Evolutionary conservation across 2,888 invertebrate species (phyloP).

Genomic region (Augochlorella aurata): DNA sequence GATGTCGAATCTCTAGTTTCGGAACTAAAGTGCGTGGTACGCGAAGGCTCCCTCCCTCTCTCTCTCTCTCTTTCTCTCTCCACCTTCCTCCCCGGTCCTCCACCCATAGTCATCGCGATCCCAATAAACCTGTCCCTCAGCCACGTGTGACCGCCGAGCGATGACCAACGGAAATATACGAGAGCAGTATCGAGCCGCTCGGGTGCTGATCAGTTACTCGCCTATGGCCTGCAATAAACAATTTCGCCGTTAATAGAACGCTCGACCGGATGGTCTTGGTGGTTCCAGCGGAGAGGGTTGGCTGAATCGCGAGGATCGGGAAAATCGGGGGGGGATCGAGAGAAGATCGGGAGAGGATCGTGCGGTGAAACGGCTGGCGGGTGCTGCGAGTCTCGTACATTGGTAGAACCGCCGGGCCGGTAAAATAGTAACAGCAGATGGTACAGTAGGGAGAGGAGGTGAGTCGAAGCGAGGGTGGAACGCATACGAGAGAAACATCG

Average conservation of each 20-base stretch:
- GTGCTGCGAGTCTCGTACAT: constrained; percentile 68
- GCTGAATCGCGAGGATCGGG: constrained; percentile 45
- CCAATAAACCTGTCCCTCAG: neutral
- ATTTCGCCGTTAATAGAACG: constrained; percentile 77
- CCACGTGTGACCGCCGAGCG: neutral
- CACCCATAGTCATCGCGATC: neutral
- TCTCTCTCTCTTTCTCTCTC: neutral
- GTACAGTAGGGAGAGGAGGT: constrained; percentile 71
- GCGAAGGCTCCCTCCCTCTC: neutral
- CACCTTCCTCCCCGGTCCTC: neutral
- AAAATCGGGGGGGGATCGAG: too few relatives aligned
- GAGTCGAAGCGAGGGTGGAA: constrained; percentile 52
- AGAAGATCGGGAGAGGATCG: constrained; percentile 31
- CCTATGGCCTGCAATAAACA: constrained; percentile 78
- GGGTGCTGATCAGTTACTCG: constrained; percentile 71
- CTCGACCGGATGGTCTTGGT: constrained; percentile 23
- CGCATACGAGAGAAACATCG: constrained; percentile 39
- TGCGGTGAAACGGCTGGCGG: constrained; percentile 58
- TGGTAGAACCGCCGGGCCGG: constrained; percentile 75
- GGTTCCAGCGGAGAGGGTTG: constrained; percentile 17
- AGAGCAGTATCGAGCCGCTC: constrained; percentile 32
- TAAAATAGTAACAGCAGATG: constrained; percentile 82
- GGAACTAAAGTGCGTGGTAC: constrained; percentile 13
- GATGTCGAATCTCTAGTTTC: constrained; percentile 68
- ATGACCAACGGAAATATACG: constrained; percentile 20